Percentiles rank a stretch among this genome's conserved stretches.
These are phyloP conservation scores for Caenorhabditis zanzibari DNA, from an alignment of 2,888 invertebrate species.

Conservation along the genomic window DNA sequence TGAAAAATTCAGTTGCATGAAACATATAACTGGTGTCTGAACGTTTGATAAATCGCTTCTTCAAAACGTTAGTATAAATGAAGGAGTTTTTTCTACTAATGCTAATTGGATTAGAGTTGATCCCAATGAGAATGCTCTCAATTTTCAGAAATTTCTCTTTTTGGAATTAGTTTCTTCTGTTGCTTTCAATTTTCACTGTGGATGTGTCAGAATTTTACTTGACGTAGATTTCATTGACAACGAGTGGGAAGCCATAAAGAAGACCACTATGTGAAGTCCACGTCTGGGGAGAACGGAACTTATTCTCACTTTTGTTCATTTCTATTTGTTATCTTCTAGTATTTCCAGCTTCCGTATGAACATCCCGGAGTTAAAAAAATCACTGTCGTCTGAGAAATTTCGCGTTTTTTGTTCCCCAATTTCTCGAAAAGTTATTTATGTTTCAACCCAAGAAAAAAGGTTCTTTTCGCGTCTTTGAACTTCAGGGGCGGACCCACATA, in stretches of 20 bases:
- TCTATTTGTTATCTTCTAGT: too few species aligned
- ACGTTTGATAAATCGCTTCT: conserved; percentile 23
- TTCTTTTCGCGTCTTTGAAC: conserved; percentile 29
- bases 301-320: not conserved
- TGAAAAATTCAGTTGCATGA: conserved; percentile 46
- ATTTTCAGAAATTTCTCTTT: not conserved
- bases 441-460: not conserved
- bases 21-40: conserved; percentile 52
- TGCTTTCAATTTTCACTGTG: not conserved
- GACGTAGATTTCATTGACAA: not conserved
- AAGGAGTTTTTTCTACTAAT: conserved; percentile 1
- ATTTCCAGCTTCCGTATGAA: too few species aligned
- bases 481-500: conserved; percentile 26
- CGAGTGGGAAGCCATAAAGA: not conserved
- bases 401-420: too few species aligned
- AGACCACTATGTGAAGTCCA: not conserved
- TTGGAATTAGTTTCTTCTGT: not conserved
- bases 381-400: too few species aligned
- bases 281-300: not conserved
- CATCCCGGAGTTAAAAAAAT: too few species aligned
- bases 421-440: not conserved
- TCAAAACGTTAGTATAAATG: conserved; percentile 14
- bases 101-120: conserved; percentile 33
- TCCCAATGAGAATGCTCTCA: conserved; percentile 1
- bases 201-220: not conserved